phyloP scores from a whole-genome alignment of 92 coral and sea anemone species.

The Palythoa heliodiscus region DNA sequence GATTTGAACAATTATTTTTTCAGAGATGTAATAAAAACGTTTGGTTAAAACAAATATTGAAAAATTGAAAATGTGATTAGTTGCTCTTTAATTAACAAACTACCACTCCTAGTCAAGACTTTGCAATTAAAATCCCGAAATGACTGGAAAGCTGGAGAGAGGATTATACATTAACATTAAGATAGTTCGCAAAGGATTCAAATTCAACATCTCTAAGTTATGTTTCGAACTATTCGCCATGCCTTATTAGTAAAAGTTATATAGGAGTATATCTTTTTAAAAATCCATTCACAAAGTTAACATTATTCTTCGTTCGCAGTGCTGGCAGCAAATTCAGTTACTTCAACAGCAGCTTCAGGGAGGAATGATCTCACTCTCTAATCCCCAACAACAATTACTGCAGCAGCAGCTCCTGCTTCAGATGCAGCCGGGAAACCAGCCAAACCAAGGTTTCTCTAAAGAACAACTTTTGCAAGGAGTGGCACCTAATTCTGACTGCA shows the following conservation, averaged over 20 bases:
- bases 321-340: slow-evolving; percentile 84
- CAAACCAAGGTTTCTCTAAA: slow-evolving; percentile 25
- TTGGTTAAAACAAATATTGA: too few relatives aligned
- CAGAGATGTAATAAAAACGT: too few relatives aligned
- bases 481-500: slow-evolving; percentile 13
- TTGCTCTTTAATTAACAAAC: neutral
- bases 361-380: slow-evolving; percentile 42
- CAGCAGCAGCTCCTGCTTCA: slow-evolving; percentile 59
- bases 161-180: neutral
- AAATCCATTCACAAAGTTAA: neutral
- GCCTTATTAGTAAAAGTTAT: too few relatives aligned
- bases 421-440: slow-evolving; percentile 23
- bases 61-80: too few relatives aligned
- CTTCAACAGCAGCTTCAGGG: slow-evolving; percentile 83
- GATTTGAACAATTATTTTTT: too few relatives aligned
- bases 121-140: neutral
- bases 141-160: too few relatives aligned
- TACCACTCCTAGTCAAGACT: too few relatives aligned
- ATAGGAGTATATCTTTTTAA: neutral
- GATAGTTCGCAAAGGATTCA: neutral
- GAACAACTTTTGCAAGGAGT: slow-evolving; percentile 35
- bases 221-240: neutral
- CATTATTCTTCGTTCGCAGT: slow-evolving; percentile 8
- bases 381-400: slow-evolving; percentile 60
- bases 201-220: neutral